Evolutionary conservation across 2,113 vertebrate species (phyloP), one percentile per base, ranked within the genome.

Genomic region (Tauraco erythrolophus): DNA sequence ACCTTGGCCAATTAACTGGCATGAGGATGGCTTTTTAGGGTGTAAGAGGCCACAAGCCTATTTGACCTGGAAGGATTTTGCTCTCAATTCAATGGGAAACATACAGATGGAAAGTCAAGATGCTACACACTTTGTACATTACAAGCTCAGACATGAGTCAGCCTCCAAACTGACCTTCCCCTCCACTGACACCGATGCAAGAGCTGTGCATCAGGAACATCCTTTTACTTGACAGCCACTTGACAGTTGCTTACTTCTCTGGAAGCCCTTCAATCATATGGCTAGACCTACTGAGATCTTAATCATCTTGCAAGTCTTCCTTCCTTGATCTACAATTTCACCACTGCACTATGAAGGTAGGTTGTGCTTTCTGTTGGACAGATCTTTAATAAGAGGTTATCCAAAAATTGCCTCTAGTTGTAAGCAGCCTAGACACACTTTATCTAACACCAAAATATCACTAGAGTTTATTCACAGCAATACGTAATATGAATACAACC

Each of bases 111-210:
- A 9, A 83, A 82, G 51, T 37, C 41, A 71, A 83, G 45, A 78
- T 68, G 30, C 35, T 76, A 35, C 45, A 41, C 0, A 1, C 56
- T 69, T 61, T 56, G 35, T 46, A 4, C 39, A n/a, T 18, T 61
- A 51, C 21, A 82, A 60, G 35, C 61, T 71, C 1, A 1, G 45
- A 24, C 30, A 64, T n/a, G 31, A 46, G 9, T n/a, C 30, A 62
- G 45, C 39, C 60, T 80, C 46, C 51, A 70, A 74, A 56, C 2
- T 33, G 28, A 35, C 46, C 58, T 58, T 62, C 17, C 14, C 58
- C 43, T 92, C 76, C 76, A 28, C 0, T 0, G 33, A 22, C 35
- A 71, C 2, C 8, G 2, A n/a, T 0, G 0, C 3, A 64, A 71
- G 43, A 80, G 28, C 54, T 57, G 37, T 10, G 27, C 18, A n/a